phyloP scores from a whole-genome alignment of 1,140 invertebrate genomes.

The Drosophila ogumai region DNA sequence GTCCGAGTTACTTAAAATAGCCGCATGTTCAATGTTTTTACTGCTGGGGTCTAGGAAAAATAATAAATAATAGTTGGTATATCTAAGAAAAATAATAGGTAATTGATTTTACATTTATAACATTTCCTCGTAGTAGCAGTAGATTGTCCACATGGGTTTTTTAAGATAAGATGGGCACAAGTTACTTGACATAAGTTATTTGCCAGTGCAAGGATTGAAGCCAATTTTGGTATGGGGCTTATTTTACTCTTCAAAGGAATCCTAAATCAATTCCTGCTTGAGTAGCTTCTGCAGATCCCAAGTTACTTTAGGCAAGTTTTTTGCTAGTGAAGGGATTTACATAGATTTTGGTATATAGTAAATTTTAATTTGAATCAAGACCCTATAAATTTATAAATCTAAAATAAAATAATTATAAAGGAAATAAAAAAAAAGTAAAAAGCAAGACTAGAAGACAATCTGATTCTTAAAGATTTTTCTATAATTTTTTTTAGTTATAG shows the following conservation, averaged over 20 bases:
- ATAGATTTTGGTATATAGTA: not conserved
- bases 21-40: conserved; percentile 6
- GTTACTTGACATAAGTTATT: not conserved
- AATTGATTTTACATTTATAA: not conserved
- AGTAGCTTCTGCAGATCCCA: not conserved
- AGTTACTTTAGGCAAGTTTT: not conserved
- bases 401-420: too few relatives aligned
- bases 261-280: not conserved
- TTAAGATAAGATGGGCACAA: not conserved
- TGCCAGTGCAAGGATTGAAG: not conserved
- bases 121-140: too few relatives aligned
- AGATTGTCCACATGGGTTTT: too few relatives aligned
- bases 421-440: not conserved
- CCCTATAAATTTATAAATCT: too few relatives aligned
- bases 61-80: conserved; percentile 2
- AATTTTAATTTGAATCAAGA: not conserved
- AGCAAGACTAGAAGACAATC: not conserved
- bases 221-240: not conserved
- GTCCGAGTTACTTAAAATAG: conserved; percentile 26
- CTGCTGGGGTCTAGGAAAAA: not conserved
- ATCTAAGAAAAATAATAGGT: conserved; percentile 3
- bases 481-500: not conserved
- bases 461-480: not conserved
- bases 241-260: not conserved
- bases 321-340: not conserved